A percentile compares a stretch with the other conserved stretches of the same genome.
These are phyloP conservation scores for Lophochroa leadbeateri DNA, from an alignment of 2,113 vertebrate species.

Conservation along the genomic window DNA sequence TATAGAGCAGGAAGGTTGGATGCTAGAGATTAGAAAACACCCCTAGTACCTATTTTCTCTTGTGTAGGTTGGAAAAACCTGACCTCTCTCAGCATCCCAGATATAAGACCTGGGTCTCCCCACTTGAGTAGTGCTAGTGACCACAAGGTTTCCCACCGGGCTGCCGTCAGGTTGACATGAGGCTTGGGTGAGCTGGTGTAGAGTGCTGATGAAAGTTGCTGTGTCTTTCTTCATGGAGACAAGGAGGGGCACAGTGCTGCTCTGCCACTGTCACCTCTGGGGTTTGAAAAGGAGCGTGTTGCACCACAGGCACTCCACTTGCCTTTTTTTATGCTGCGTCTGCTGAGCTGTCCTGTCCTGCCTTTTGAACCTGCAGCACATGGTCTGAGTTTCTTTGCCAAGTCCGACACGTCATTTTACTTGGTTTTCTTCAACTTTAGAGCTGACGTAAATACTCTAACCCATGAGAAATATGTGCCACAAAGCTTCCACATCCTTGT, in stretches of 20 bases:
- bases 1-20: not conserved
- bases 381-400: slow-evolving; percentile 6
- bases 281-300: not conserved
- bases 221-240: rapidly evolving
- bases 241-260: rapidly evolving
- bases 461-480: slow-evolving; percentile 40
- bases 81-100: not conserved
- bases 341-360: not conserved
- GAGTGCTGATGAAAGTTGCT: not conserved
- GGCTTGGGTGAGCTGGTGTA: not conserved
- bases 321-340: not conserved
- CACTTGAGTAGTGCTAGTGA: rapidly evolving
- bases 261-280: rapidly evolving
- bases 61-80: not conserved
- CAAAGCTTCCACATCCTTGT: not conserved
- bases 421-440: slow-evolving; percentile 9
- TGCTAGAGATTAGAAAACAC: not conserved
- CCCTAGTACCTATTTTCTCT: not conserved
- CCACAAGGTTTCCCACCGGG: not conserved
- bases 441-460: slow-evolving; percentile 43
- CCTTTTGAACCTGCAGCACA: not conserved
- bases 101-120: not conserved
- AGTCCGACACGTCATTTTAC: slow-evolving; percentile 8
- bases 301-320: not conserved
- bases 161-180: not conserved